Conservation (phyloP, 2,888 invertebrate genomes). For the Drosophila rubida region DNA sequence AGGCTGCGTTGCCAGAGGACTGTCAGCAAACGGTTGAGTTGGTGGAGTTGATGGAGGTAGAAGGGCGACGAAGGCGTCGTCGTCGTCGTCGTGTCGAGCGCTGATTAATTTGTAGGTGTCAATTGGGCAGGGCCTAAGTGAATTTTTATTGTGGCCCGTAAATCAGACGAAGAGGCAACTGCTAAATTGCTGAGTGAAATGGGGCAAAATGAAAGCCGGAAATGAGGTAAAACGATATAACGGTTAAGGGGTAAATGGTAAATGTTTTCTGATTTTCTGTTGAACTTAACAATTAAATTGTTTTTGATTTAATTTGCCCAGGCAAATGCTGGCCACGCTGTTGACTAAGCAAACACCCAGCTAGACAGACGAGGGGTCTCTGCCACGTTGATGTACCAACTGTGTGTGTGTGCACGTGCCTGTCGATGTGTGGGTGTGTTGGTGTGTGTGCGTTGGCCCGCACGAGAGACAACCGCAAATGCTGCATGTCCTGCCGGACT, state of each 20-base stretch:
- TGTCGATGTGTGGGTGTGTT: constrained; percentile 11
- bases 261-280: constrained; percentile 38
- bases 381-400: background rate
- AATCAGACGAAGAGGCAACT: constrained; percentile 47
- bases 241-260: constrained; percentile 17
- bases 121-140: constrained; percentile 60
- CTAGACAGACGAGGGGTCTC: constrained; percentile 3
- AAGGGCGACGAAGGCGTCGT: background rate
- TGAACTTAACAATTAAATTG: constrained; percentile 54
- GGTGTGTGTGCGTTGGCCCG: constrained; percentile 23
- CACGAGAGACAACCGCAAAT: constrained; percentile 60
- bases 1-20: constrained; percentile 29
- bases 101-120: constrained; percentile 75
- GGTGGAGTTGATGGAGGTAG: constrained; percentile 46
- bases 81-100: constrained; percentile 7
- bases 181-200: constrained; percentile 33
- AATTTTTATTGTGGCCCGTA: constrained; percentile 66
- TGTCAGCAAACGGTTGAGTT: constrained; percentile 1
- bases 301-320: constrained; percentile 62
- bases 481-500: constrained; percentile 25
- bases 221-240: background rate
- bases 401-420: background rate
- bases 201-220: constrained; percentile 4
- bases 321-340: constrained; percentile 34
- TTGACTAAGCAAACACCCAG: constrained; percentile 52